These are phyloP conservation scores for Oxygymnocypris stewartii DNA, from an alignment of 2,113 vertebrate species.

Conservation along the genomic window DNA sequence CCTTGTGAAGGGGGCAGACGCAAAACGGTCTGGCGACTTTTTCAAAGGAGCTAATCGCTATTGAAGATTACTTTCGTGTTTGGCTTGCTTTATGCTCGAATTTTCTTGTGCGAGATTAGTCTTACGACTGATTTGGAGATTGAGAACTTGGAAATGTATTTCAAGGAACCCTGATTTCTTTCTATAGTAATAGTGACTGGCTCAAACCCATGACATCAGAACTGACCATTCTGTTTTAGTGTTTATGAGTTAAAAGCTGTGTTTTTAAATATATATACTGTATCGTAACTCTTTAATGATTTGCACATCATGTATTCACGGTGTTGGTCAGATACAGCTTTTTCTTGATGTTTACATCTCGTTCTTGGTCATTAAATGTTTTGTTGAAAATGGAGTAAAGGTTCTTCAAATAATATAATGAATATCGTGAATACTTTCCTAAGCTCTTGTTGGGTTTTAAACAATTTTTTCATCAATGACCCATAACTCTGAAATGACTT, in stretches of 20 bases:
- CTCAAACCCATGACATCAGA: not conserved
- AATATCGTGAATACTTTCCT: not conserved
- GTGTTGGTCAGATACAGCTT: too few species aligned
- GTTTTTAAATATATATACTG: not conserved
- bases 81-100: not conserved
- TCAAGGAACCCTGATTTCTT: not conserved
- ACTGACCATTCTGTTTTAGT: not conserved
- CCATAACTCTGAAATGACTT: not conserved
- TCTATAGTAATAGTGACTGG: not conserved
- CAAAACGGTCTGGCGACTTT: not conserved
- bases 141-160: not conserved
- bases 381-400: not conserved
- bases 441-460: not conserved
- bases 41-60: constrained; percentile 11
- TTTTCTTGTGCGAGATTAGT: constrained; percentile 16
- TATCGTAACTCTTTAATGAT: not conserved
- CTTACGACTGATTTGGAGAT: not conserved
- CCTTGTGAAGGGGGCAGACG: not conserved
- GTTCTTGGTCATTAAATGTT: not conserved
- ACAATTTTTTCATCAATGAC: not conserved
- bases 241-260: not conserved
- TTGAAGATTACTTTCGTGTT: constrained; percentile 22
- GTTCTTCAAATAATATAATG: not conserved
- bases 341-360: not conserved
- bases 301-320: not conserved